Base-by-base conservation (phyloP, 1,140 invertebrate genomes). In the Ostrea edulis region DNA sequence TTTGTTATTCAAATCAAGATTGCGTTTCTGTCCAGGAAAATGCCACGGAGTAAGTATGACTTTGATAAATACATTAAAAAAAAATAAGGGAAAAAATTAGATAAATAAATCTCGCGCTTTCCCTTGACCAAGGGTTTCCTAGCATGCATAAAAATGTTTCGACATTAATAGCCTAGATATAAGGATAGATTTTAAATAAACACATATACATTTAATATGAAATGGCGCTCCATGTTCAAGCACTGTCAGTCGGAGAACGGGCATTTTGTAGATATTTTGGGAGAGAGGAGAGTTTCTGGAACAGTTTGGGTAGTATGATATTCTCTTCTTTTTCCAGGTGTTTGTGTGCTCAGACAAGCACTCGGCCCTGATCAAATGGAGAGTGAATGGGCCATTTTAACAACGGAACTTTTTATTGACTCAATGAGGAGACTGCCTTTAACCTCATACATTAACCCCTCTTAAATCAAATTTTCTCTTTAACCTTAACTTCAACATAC, bases 291-390 rank as follows among this genome's bases (percentile, higher is more conserved):
- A n/a, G 55, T 62, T 35, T 35, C 9, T 77, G 25, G 68, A 77
- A 25, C 68, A 77, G 25, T 12, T 77, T 35, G 68, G 68, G 17
- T 62, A 62, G 58, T 62, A 20, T 14, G 25, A 77, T 35, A 9
- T 77, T 77, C 68, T 77, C 68, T 77, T 77, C 68, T 77, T 77
- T 77, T 77, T 77, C 68, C 68, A 77, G 68, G 68, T 77, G 25
- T 77, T 77, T 77, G 68, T 77, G 29, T 77, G 68, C 68, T 77
- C 68, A 2, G 68, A 77, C 68, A 77, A 77, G 68, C 68, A 77
- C 68, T 77, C 68, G 68, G 68, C 68, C 68, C 68, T 77, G 68
- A 77, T 77, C 68, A 77, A 77, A 77, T 77, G 68, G 68, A 77
- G 68, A 77, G 68, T 77, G 68, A 77, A 77, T 25, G 68, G 68